Evolutionary conservation across 2,113 vertebrate genomes (phyloP).

Genomic region (Stictonetta naevosa): DNA sequence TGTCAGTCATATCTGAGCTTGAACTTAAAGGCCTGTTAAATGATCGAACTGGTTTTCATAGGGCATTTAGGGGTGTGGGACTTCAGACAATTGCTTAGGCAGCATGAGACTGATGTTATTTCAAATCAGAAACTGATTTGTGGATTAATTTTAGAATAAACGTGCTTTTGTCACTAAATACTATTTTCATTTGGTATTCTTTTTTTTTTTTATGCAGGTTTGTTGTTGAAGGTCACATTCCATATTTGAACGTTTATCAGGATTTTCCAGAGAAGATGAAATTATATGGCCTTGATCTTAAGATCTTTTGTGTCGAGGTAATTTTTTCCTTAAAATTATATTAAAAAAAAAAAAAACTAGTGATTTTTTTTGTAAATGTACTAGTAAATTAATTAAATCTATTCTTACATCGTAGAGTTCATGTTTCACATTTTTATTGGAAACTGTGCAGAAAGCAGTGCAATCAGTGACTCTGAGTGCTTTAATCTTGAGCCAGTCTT

Average conservation of each 20-base stretch:
- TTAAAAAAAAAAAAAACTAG: background rate
- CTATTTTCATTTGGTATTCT: background rate
- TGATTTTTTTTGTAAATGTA: background rate
- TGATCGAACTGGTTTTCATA: background rate
- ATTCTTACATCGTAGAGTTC: background rate
- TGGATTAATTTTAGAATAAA: background rate
- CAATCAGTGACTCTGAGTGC: background rate
- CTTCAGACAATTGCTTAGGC: background rate
- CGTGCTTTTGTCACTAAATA: background rate
- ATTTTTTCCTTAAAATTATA: background rate
- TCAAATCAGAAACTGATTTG: background rate
- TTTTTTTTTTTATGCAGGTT: conserved; percentile 69
- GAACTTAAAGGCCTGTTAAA: background rate
- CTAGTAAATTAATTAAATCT: background rate
- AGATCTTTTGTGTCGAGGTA: conserved; percentile 80
- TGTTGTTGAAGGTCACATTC: conserved; percentile 79
- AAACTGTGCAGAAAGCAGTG: background rate
- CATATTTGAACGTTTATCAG: conserved; percentile 78
- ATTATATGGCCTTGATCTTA: conserved; percentile 77
- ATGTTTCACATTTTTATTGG: background rate
- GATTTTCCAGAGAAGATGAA: conserved; percentile 81
- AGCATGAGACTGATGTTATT: background rate
- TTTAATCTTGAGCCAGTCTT: conserved; percentile 41
- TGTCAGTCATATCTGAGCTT: background rate
- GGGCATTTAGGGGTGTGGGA: background rate